These are phyloP conservation scores for Pseudachorutes palmiensis DNA, from an alignment of 1,140 invertebrate genomes.

Conservation along the genomic window DNA sequence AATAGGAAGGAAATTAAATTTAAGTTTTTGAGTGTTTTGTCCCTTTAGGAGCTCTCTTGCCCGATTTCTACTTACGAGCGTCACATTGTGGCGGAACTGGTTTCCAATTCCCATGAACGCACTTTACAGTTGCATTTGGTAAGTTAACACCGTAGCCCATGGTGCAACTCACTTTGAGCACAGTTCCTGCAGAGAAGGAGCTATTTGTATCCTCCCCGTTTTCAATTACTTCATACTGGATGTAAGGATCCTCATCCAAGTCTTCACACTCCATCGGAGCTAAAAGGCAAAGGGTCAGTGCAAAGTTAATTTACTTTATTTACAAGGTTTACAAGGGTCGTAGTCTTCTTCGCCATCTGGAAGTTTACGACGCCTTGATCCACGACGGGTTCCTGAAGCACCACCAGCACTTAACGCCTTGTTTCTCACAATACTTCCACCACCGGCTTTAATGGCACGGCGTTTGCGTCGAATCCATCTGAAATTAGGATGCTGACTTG, in stretches of 20 bases:
- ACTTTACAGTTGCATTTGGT: slow-evolving; percentile 66
- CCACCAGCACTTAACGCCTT: slow-evolving; percentile 37
- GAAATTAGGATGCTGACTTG: slow-evolving; percentile 72
- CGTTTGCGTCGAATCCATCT: slow-evolving; percentile 57
- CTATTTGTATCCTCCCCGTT: slow-evolving; percentile 40
- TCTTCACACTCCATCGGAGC: slow-evolving; percentile 21
- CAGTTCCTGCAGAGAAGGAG: slow-evolving; percentile 50
- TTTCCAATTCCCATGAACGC: slow-evolving; percentile 68
- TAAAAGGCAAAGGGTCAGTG: slow-evolving; percentile 6
- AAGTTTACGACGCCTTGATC: slow-evolving; percentile 44
- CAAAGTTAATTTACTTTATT: background rate
- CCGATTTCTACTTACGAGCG: slow-evolving; percentile 54
- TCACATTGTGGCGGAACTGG: slow-evolving; percentile 66
- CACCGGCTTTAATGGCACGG: slow-evolving; percentile 26
- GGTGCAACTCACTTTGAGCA: slow-evolving; percentile 61
- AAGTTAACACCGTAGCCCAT: slow-evolving; percentile 66
- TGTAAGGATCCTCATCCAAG: slow-evolving; percentile 52
- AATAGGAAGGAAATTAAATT: slow-evolving; percentile 2
- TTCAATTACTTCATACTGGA: slow-evolving; percentile 58
- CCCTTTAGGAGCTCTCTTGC: too few species aligned
- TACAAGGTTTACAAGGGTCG: slow-evolving; percentile 15
- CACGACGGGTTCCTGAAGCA: slow-evolving; percentile 39
- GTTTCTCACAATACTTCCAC: slow-evolving; percentile 7
- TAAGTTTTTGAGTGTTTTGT: background rate
- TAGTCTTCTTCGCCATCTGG: slow-evolving; percentile 41